phyloP scores from a whole-genome alignment of 2,888 invertebrate genomes.

The Diarsia dahlii region DNA sequence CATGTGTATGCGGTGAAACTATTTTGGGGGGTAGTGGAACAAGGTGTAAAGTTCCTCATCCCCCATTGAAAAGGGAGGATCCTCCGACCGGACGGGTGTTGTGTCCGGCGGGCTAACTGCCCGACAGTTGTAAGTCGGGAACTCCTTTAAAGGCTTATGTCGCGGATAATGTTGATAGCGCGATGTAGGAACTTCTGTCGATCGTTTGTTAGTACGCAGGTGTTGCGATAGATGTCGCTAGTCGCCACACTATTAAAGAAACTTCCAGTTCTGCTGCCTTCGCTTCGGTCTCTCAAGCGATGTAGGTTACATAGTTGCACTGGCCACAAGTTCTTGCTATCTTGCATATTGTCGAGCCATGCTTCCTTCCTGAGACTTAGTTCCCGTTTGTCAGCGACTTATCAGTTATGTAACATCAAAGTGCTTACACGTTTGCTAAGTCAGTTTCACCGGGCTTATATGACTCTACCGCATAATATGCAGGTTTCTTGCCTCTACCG shows the following conservation, averaged over 20 bases:
- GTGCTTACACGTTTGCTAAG: slow-evolving; percentile 23
- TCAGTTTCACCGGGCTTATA: slow-evolving; percentile 6
- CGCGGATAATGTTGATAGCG: no score
- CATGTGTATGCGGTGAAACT: slow-evolving; percentile 21
- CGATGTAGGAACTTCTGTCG: no score
- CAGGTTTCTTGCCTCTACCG: background rate
- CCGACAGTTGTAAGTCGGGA: no score
- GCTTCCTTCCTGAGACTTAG: slow-evolving; percentile 46
- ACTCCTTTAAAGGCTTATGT: no score
- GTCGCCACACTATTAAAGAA: no score
- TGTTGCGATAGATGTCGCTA: no score
- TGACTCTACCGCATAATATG: slow-evolving; percentile 3
- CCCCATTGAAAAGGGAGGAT: no score
- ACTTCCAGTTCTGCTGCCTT: slow-evolving; percentile 20
- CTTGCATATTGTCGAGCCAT: slow-evolving; percentile 38
- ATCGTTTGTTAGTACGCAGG: no score
- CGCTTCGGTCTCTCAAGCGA: background rate
- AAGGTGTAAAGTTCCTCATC: no score
- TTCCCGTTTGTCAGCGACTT: slow-evolving; percentile 47
- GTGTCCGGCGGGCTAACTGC: no score
- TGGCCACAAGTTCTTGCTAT: slow-evolving; percentile 43
- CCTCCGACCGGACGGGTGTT: no score
- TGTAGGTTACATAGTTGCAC: slow-evolving; percentile 62
- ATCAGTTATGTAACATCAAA: slow-evolving; percentile 28
- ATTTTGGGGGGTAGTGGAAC: no score